Evolutionary conservation across 1,140 invertebrate species (phyloP), one percentile per base, ranked within the genome.

Genomic region (Brachionus rubens): DNA sequence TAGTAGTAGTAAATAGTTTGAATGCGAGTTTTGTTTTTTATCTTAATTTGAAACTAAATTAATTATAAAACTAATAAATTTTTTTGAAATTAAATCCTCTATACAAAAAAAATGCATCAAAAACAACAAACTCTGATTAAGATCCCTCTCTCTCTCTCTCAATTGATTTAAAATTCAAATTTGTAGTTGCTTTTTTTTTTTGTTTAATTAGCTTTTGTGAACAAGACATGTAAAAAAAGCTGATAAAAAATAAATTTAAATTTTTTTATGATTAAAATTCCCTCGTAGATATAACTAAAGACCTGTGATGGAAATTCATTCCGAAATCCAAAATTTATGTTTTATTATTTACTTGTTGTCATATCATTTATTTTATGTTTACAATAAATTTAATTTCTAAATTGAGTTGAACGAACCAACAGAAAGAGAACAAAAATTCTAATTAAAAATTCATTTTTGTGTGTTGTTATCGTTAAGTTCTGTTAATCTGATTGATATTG

Each of bases 141-240:
- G n/a, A n/a, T n/a, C n/a, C n/a, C n/a, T n/a, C n/a, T n/a, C n/a
- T 36, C 33, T 36, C 33, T 36, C 36, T 59, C 33, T 59, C 30
- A 33, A 36, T 36, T 59, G 54, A 59, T 59, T 59, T 36, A 59
- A 59, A 59, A 59, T 59, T 59, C 54, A 59, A 59, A 59, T 59
- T 59, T 59, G 7, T 36, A 36, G 3, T 36, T 36, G 3, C 3
- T 3, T 36, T 36, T 36, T 36, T 36, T 36, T 36, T 36, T 59
- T 40, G 54, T 59, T 59, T 59, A 59, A 59, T 59, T 59, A 59
- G 54, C 36, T 59, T 59, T 36, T 16, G 33, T n/a, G 9, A 36
- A 36, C 33, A 7, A 59, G 54, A 59, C 54, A 59, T 26, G 19
- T 59, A 59, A 40, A 59, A 16, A 36, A 21, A 41, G 36, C 9